These are phyloP conservation scores for Tauraco hartlaubi DNA, from an alignment of 2,797 vertebrate genomes.

Conservation along the genomic window DNA sequence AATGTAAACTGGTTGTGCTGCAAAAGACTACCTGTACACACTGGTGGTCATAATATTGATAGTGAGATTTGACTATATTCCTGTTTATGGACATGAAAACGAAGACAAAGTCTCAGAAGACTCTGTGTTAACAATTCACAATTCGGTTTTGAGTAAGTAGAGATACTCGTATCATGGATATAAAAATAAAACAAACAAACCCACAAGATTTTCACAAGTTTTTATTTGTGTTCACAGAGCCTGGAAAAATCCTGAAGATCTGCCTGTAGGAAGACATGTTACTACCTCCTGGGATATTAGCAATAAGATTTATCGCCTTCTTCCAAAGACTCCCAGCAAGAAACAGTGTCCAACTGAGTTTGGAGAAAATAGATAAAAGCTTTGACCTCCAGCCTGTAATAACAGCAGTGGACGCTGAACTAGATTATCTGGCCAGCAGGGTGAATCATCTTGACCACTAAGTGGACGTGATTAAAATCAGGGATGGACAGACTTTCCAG, in stretches of 20 bases:
- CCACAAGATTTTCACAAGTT: background rate
- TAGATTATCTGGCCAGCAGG: background rate
- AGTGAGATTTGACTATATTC: background rate
- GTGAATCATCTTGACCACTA: constrained; percentile 48
- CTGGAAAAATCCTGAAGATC: background rate
- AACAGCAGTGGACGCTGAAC: constrained; percentile 23
- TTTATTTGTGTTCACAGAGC: background rate
- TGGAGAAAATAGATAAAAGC: constrained; percentile 26
- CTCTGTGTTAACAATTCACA: background rate
- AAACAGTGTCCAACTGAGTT: background rate
- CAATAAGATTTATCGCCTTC: background rate
- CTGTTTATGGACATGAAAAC: background rate
- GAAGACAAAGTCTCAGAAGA: background rate
- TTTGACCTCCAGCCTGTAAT: constrained; percentile 28
- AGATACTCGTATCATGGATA: background rate
- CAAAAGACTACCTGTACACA: background rate
- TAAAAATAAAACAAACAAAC: background rate
- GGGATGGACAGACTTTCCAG: background rate
- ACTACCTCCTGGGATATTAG: background rate
- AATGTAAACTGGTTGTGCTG: background rate
- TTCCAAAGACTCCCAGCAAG: background rate
- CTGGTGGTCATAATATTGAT: background rate
- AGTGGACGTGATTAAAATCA: background rate
- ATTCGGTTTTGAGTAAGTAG: background rate
- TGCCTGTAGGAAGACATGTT: background rate